A percentile compares a stretch with the other conserved stretches of the same genome.
Conservation (phyloP, 2,113 vertebrate species). For the Cottus gobio region DNA sequence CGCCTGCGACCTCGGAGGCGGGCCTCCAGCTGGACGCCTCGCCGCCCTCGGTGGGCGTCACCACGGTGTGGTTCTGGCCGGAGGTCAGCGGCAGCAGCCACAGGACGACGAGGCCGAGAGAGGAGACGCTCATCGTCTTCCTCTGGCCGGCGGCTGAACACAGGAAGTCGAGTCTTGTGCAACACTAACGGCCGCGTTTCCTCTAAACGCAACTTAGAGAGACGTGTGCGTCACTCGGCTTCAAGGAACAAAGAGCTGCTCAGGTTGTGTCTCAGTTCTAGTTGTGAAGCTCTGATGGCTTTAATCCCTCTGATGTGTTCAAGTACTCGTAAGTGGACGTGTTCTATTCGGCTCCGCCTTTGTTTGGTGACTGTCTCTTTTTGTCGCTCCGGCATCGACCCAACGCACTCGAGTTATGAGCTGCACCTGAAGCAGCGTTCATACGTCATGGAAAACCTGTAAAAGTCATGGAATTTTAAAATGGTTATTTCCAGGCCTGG, state of each 20-base stretch:
- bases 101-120: conserved; percentile 21
- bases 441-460: too few species aligned
- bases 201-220: conserved; percentile 27
- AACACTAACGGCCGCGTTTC: too few species aligned
- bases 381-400: neutral
- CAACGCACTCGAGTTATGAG: neutral
- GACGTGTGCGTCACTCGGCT: neutral
- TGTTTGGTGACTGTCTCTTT: neutral
- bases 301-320: too few species aligned
- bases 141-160: conserved; percentile 27
- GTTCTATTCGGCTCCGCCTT: neutral
- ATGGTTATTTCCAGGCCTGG: too few species aligned
- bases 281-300: too few species aligned
- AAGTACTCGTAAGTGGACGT: neutral
- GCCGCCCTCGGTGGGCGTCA: neutral
- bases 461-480: too few species aligned
- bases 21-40: neutral
- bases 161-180: too few species aligned
- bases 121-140: conserved; percentile 36
- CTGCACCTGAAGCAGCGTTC: too few species aligned
- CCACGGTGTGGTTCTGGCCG: neutral
- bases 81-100: conserved; percentile 47
- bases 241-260: too few species aligned
- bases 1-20: neutral
- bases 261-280: too few species aligned